Evolutionary conservation across 2,888 invertebrate genomes (phyloP), one percentile per base, ranked within the genome.

Genomic region (Metalampra italica): DNA sequence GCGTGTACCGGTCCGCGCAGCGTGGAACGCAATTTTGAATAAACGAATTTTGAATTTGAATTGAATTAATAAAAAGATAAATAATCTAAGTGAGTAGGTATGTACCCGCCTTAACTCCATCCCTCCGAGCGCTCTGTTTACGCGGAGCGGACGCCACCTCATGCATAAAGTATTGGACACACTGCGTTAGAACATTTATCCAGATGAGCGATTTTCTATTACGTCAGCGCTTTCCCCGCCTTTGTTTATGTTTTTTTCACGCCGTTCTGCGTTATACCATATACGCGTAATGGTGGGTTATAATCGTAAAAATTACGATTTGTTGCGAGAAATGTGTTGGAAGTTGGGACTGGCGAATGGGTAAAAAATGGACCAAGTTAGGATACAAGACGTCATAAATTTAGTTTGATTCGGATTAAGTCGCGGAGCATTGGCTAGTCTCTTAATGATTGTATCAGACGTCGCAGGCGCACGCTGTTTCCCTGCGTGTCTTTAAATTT

Each of bases 91-190:
- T n/a, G n/a, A n/a, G n/a, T n/a, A n/a, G n/a, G n/a, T n/a, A n/a
- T n/a, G 22, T 22, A 22, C 22, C 22, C 5, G 22, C 22, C 22
- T 22, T 22, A 3, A 22, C 36, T n/a, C 11, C 36, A n/a, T 38
- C 53, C 54, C 54, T 53, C 43, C 52, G 47, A 53, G 43, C 9
- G 41, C 57, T 22, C 22, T 54, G 50, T 67, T 69, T 64, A 60
- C 64, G 51, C 58, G 51, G 51, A 54, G 30, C 48, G 57, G 58
- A 59, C 57, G 56, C 45, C 53, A 59, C 37, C 60, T 71, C 70
- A 71, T 75, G 70, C 75, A 74, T 74, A 71, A 71, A 61, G 59
- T 58, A 71, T 66, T 55, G 52, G 50, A 49, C 42, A 55, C 56
- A 54, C 51, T 53, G 53, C 52, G 42, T 54, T 45, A 50, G 46